Conservation (phyloP, 2,888 invertebrate genomes). For the Petrolisthes cinctipes region DNA sequence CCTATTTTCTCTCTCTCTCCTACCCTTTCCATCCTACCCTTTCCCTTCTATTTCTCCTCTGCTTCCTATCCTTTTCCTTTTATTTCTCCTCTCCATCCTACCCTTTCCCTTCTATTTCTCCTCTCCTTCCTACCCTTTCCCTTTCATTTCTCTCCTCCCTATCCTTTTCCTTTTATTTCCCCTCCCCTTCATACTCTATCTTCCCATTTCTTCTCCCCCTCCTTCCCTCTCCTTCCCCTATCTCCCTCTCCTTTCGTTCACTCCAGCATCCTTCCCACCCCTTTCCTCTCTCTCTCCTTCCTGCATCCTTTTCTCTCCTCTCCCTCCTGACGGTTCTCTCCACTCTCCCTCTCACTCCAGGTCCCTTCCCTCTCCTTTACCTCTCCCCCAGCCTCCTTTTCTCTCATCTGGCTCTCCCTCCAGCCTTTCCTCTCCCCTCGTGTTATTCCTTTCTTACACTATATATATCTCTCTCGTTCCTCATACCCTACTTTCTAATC, state of each 20-base stretch:
- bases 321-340: neutral
- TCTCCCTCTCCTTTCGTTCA: constrained; percentile 1
- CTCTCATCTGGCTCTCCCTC: neutral
- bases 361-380: neutral
- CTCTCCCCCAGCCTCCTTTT: neutral
- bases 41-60: neutral
- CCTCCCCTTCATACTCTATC: neutral
- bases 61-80: neutral
- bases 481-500: neutral
- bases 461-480: constrained; percentile 19
- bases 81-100: neutral
- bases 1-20: neutral
- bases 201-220: neutral
- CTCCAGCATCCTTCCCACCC: neutral
- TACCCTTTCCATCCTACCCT: neutral
- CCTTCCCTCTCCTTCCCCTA: neutral
- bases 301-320: neutral
- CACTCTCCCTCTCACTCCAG: neutral
- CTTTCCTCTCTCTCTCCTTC: neutral
- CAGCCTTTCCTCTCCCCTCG: constrained; percentile 27
- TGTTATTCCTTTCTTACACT: constrained; percentile 21
- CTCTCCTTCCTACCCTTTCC: neutral
- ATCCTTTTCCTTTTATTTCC: neutral
- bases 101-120: neutral
- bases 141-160: neutral